phyloP scores from a whole-genome alignment of 1,140 invertebrate genomes.

The Zaprionus davidi region DNA sequence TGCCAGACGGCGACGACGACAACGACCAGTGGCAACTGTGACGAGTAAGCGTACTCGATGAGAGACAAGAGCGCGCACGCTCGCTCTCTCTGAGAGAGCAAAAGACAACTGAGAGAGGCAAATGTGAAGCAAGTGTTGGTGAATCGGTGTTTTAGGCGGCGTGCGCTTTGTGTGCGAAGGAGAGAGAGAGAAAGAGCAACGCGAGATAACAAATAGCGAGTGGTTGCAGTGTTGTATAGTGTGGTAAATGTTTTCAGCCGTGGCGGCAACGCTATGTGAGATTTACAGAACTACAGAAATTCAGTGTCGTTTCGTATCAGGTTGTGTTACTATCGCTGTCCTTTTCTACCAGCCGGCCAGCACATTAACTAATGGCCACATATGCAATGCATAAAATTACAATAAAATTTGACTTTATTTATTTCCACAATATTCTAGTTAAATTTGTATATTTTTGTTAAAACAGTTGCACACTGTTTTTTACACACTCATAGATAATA shows the following conservation, averaged over 20 bases:
- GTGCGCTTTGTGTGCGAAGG: conserved; percentile 21
- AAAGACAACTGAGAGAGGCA: conserved; percentile 17
- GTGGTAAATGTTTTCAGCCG: conserved; percentile 32
- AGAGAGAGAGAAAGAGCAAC: conserved; percentile 20
- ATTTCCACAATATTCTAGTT: neutral
- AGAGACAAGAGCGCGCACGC: conserved; percentile 32
- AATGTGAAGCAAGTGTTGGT: conserved; percentile 4
- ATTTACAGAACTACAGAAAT: conserved; percentile 27
- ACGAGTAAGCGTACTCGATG: conserved; percentile 51
- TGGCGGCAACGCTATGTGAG: conserved; percentile 35
- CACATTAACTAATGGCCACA: conserved; percentile 32
- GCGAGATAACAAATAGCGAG: conserved; percentile 46
- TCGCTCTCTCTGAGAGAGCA: conserved; percentile 36
- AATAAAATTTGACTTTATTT: conserved; percentile 1
- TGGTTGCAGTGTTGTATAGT: conserved; percentile 35
- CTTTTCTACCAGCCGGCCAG: conserved; percentile 37
- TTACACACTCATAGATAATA: conserved; percentile 11
- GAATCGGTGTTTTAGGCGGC: conserved; percentile 20
- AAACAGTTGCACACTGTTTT: conserved; percentile 31
- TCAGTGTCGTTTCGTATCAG: conserved; percentile 27
- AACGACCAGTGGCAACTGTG: conserved; percentile 33
- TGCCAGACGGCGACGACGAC: conserved; percentile 48
- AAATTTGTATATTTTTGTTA: conserved; percentile 33
- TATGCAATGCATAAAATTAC: conserved; percentile 37
- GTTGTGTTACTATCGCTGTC: conserved; percentile 48